Percentiles rank a stretch among this genome's conserved stretches.
Evolutionary conservation across 2,888 invertebrate genomes (phyloP).

Genomic region (Philereme vetulata): DNA sequence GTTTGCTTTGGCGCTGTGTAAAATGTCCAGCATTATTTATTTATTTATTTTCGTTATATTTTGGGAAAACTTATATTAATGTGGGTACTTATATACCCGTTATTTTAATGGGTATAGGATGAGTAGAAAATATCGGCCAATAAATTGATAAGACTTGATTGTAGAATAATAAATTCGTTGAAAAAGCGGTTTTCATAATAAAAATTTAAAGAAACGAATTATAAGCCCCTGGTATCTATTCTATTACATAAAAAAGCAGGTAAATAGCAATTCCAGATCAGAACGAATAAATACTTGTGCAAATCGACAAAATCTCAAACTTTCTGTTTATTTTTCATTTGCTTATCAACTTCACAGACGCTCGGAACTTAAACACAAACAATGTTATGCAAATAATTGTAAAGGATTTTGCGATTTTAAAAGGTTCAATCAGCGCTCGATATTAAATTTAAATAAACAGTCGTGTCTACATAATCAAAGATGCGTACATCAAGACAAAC

Average conservation of each 20-base stretch:
- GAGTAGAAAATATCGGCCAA: too few relatives aligned
- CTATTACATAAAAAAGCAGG: constrained; percentile 2
- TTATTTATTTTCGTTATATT: too few relatives aligned
- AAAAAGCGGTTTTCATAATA: background rate
- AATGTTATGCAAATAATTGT: constrained; percentile 47
- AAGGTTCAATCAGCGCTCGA: constrained; percentile 35
- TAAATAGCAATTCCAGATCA: constrained; percentile 1
- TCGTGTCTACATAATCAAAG: constrained; percentile 37
- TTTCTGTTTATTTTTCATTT: constrained; percentile 33
- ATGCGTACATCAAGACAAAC: constrained; percentile 58
- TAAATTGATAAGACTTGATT: too few relatives aligned
- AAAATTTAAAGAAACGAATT: background rate
- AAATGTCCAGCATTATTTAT: too few relatives aligned
- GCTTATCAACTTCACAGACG: constrained; percentile 40
- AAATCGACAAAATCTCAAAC: constrained; percentile 29
- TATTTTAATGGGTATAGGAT: too few relatives aligned
- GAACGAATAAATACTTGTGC: constrained; percentile 22
- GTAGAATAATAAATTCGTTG: too few relatives aligned
- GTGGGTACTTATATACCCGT: too few relatives aligned
- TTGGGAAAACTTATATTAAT: too few relatives aligned
- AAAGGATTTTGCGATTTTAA: constrained; percentile 40
- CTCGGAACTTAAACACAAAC: constrained; percentile 47
- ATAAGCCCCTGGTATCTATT: too few relatives aligned
- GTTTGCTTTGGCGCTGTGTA: too few relatives aligned
- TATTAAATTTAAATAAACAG: constrained; percentile 31